Conservation (phyloP, 2,113 vertebrate genomes). For the Sterna hirundo region DNA sequence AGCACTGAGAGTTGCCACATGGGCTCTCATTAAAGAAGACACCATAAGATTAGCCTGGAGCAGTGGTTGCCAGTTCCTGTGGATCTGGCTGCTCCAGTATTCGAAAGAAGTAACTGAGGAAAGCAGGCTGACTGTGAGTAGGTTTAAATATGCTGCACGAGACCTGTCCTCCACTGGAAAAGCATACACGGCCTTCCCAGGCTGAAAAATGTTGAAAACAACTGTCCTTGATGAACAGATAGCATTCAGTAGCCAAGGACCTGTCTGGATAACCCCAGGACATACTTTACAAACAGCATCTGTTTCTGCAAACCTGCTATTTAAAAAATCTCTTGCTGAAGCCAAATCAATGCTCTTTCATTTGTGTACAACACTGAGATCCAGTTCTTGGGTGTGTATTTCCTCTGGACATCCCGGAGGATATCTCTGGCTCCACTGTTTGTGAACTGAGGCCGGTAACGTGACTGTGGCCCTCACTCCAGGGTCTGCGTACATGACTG, state of each 20-base stretch:
- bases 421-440: conserved; percentile 43
- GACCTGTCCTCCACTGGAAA: not conserved
- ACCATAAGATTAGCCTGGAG: not conserved
- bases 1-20: not conserved
- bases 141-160: not conserved
- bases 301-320: conserved; percentile 48
- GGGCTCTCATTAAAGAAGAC: not conserved
- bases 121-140: not conserved
- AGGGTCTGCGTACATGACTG: not conserved
- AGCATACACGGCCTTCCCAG: not conserved
- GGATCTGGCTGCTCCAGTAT: not conserved
- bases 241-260: not conserved
- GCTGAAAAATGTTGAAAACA: conserved; percentile 16
- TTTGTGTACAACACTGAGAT: conserved; percentile 30
- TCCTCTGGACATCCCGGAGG: conserved; percentile 59
- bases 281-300: not conserved
- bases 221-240: not conserved
- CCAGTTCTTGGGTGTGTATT: conserved; percentile 62
- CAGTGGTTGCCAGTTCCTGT: not conserved
- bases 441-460: not conserved
- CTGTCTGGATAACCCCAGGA: not conserved
- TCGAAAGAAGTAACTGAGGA: not conserved
- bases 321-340: conserved; percentile 20
- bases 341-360: conserved; percentile 34
- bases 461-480: not conserved